Percentiles rank a stretch among this genome's conserved stretches.
phyloP scores from a whole-genome alignment of 2,113 vertebrate species.

The Mungos mungo region DNA sequence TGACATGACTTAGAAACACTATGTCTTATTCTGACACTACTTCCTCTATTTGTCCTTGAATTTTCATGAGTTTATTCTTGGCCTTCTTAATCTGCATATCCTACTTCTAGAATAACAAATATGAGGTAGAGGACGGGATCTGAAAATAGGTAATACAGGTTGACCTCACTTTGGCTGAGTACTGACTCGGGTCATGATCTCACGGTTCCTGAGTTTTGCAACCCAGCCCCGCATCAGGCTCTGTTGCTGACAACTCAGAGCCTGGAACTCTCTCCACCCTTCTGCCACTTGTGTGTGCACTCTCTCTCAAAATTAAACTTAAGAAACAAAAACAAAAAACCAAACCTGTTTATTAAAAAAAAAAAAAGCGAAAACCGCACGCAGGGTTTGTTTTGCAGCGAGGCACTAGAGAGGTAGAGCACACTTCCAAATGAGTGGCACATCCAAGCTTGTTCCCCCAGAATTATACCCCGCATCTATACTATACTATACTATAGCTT shows the following conservation, averaged over 20 bases:
- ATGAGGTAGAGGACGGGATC: background rate
- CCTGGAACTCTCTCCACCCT: too few species aligned
- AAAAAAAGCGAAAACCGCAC: background rate
- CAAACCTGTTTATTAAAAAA: background rate
- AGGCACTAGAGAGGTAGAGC: background rate
- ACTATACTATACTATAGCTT: background rate
- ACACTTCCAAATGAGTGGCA: background rate
- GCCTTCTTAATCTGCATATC: background rate
- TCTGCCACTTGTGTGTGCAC: too few species aligned
- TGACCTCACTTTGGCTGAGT: background rate
- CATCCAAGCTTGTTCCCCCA: background rate
- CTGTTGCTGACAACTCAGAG: too few species aligned
- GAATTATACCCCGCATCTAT: background rate
- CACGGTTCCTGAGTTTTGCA: too few species aligned
- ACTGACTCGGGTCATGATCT: too few species aligned
- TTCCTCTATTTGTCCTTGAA: background rate
- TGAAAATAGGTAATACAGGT: background rate
- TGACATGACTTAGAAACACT: slow-evolving; percentile 1
- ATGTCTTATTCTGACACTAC: background rate
- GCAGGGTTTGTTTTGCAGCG: background rate
- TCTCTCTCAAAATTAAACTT: too few species aligned
- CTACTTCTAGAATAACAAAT: background rate
- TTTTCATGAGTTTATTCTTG: background rate
- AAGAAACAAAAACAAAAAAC: too few species aligned
- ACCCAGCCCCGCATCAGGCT: too few species aligned